Percentiles rank a stretch among this genome's conserved stretches.
These are phyloP conservation scores for Palythoa grandiflora DNA, from an alignment of 92 coral and sea anemone genomes.

Conservation along the genomic window DNA sequence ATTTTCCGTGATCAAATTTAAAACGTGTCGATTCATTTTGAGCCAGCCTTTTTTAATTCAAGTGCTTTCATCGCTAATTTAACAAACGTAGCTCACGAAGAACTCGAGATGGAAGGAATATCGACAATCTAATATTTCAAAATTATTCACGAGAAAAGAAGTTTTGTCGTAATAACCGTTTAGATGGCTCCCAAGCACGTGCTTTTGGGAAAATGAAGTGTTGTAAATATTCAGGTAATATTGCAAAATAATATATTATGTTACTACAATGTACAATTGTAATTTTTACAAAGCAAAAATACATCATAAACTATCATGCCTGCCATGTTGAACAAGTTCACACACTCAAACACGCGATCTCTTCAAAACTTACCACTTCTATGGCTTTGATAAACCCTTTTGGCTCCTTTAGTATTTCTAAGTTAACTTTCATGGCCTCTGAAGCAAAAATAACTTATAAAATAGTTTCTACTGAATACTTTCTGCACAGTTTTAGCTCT, in stretches of 20 bases:
- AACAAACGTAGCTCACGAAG: too few relatives aligned
- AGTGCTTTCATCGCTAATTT: too few relatives aligned
- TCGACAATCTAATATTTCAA: too few relatives aligned
- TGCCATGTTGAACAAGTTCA: not conserved
- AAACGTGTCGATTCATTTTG: too few relatives aligned
- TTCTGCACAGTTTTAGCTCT: not conserved
- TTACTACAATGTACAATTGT: not conserved
- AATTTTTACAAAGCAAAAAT: not conserved
- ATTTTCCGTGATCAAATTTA: too few relatives aligned
- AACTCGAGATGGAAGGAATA: too few relatives aligned
- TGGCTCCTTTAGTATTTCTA: constrained; percentile 91
- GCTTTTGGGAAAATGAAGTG: too few relatives aligned
- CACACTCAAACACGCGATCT: not conserved
- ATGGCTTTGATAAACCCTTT: constrained; percentile 94
- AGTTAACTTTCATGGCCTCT: constrained; percentile 74
- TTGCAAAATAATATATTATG: not conserved
- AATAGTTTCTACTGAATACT: not conserved
- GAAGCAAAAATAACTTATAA: not conserved
- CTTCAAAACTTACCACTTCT: constrained; percentile 81
- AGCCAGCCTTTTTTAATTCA: too few relatives aligned
- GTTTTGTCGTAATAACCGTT: too few relatives aligned
- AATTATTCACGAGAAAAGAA: too few relatives aligned
- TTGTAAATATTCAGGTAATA: too few relatives aligned
- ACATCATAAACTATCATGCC: not conserved
- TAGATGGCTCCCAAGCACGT: too few relatives aligned